Evolutionary conservation across 2,888 invertebrate species (phyloP).

Genomic region (Orthosia cruda): DNA sequence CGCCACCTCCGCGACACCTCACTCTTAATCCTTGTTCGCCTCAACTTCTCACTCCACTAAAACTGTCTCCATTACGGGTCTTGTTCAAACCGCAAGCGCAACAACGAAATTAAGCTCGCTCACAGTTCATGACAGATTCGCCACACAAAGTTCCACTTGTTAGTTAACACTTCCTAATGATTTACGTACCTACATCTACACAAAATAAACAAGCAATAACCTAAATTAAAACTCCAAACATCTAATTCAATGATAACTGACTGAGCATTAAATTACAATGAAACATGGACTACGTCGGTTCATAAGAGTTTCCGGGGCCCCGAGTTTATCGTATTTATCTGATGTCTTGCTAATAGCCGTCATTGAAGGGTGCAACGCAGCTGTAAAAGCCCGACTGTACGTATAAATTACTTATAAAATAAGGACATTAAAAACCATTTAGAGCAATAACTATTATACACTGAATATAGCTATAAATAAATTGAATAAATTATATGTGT

Average conservation of each 20-base stretch:
- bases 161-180: constrained; percentile 23
- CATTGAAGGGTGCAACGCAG: constrained; percentile 87
- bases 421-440: constrained; percentile 91
- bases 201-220: constrained; percentile 10
- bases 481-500: constrained; percentile 88
- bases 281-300: constrained; percentile 71
- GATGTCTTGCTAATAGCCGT: constrained; percentile 88
- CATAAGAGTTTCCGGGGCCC: constrained; percentile 82
- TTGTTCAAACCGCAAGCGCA: constrained; percentile 49
- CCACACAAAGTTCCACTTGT: constrained; percentile 11
- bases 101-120: constrained; percentile 35
- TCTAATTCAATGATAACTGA: constrained; percentile 61
- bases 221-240: constrained; percentile 51
- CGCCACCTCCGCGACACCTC: constrained; percentile 67
- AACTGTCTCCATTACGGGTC: constrained; percentile 57
- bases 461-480: constrained; percentile 86
- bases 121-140: constrained; percentile 30
- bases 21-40: constrained; percentile 74
- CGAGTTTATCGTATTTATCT: constrained; percentile 84
- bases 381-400: constrained; percentile 81
- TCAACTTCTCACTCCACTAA: constrained; percentile 67
- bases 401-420: constrained; percentile 89
- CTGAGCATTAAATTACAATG: constrained; percentile 71
- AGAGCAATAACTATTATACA: constrained; percentile 88
- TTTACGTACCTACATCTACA: neutral